Base-by-base conservation (phyloP, 53 echinoderm and acorn worm species). In the Paelopatides confundens region DNA sequence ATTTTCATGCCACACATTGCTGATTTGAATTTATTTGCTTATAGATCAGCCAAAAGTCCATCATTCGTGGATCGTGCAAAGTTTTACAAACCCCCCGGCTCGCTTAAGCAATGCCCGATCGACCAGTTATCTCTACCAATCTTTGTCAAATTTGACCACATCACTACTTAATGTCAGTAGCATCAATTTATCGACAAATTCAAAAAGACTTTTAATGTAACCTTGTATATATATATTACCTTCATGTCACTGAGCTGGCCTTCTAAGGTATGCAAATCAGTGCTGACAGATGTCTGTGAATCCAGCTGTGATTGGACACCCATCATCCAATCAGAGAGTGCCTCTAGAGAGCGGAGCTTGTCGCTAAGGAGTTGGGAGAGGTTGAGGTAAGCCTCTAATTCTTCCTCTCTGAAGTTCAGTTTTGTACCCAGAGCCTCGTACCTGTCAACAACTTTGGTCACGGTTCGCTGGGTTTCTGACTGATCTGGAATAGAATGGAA, bases 321-420 rank as follows among this genome's bases (percentile, higher is more conserved):
- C 29, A 76, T 63, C 82, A 96, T 81, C 94, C 95, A 99, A 76
- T 99, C 95, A 48, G 71, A 54, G 86, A 93, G 95, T 35, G 92
- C 87, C 13, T 91, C 86, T 83, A 99, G 66, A 37, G 94, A 90
- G 5, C 93, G 92, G 10, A 96, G 89, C 12, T 85, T 87, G 82
- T 94, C 95, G 9, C 65, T 88, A 23, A 92, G 91, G 36, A 94
- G 93, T 51, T 87, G 90, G 39, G 94, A 93, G 53, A 99, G 88
- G 88, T 95, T 94, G 46, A 99, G 94, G 89, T 92, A 92, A 17
- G 94, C 96, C 27, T 95, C 94, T 65, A 99, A 67, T 53, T 99
- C 99, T 78, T 95, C 95, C 46, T 85, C 93, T 6, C 95, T 90
- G 93, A 94, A 96, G 63, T 62, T 90, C 78, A 99, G 88, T 82